Evolutionary conservation across 2,888 invertebrate genomes (phyloP).

Genomic region (Tillus elongatus): DNA sequence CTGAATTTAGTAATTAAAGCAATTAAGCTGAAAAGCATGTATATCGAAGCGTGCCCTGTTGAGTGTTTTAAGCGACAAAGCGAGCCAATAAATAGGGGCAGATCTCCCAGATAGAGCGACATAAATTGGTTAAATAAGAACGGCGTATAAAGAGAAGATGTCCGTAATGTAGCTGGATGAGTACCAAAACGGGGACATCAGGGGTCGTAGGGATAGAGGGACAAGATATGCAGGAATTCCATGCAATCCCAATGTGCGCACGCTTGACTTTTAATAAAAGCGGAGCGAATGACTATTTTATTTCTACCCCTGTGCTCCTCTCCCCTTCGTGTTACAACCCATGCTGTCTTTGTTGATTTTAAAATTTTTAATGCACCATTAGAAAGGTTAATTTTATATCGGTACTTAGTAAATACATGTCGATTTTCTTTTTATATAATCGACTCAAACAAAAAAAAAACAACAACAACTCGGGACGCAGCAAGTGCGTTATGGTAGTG

Average conservation of each 20-base stretch:
- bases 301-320: slow-evolving; percentile 25
- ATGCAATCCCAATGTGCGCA: slow-evolving; percentile 33
- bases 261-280: slow-evolving; percentile 41
- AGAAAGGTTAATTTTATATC: too few relatives aligned
- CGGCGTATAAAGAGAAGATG: slow-evolving; percentile 30
- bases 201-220: slow-evolving; percentile 16
- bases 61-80: slow-evolving; percentile 21
- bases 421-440: too few relatives aligned
- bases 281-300: slow-evolving; percentile 39
- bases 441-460: too few relatives aligned
- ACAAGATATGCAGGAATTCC: slow-evolving; percentile 25
- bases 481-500: too few relatives aligned
- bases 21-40: too few relatives aligned
- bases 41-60: slow-evolving; percentile 9
- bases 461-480: too few relatives aligned
- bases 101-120: slow-evolving; percentile 25
- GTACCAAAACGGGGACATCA: slow-evolving; percentile 5
- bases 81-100: slow-evolving; percentile 20
- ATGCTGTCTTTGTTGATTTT: too few relatives aligned
- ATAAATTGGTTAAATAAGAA: slow-evolving; percentile 32
- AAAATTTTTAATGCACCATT: too few relatives aligned
- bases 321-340: slow-evolving; percentile 18
- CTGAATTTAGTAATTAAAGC: too few relatives aligned
- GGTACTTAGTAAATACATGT: too few relatives aligned
- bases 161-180: slow-evolving; percentile 23